These are phyloP conservation scores for Meta bourneti DNA, from an alignment of 2,888 invertebrate genomes.

Conservation along the genomic window DNA sequence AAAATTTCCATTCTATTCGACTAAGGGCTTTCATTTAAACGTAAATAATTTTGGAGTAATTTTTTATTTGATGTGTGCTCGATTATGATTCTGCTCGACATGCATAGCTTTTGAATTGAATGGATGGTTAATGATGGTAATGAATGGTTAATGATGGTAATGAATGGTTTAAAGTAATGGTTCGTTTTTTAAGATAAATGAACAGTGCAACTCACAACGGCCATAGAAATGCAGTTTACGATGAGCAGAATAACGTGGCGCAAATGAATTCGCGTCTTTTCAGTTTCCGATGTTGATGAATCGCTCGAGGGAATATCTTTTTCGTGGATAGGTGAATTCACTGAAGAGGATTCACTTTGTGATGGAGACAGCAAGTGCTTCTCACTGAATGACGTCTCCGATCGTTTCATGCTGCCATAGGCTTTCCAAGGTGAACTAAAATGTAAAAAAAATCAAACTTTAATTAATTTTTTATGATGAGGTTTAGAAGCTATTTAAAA, in stretches of 20 bases:
- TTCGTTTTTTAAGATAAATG: too few relatives aligned
- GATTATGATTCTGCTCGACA: too few relatives aligned
- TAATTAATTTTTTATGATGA: neutral
- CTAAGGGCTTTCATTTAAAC: too few relatives aligned
- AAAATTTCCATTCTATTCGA: too few relatives aligned
- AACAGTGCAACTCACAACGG: constrained; percentile 86
- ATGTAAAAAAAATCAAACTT: neutral
- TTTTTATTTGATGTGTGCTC: too few relatives aligned
- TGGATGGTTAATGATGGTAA: too few relatives aligned
- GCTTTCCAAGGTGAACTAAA: constrained; percentile 49
- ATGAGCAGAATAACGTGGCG: constrained; percentile 91
- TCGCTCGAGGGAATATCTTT: neutral
- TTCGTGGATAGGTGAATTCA: constrained; percentile 21
- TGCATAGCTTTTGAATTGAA: too few relatives aligned
- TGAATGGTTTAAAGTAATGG: too few relatives aligned
- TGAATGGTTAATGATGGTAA: too few relatives aligned
- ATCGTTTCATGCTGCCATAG: constrained; percentile 27
- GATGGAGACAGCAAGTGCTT: constrained; percentile 53
- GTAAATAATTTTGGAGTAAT: too few relatives aligned
- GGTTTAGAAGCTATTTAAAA: neutral
- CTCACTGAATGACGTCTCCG: constrained; percentile 69
- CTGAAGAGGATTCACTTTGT: constrained; percentile 30
- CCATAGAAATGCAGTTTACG: constrained; percentile 90
- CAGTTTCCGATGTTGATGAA: neutral
- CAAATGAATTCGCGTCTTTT: constrained; percentile 82